Evolutionary conservation across 2,113 vertebrate species (phyloP).

Genomic region (Podarcis cretensis): DNA sequence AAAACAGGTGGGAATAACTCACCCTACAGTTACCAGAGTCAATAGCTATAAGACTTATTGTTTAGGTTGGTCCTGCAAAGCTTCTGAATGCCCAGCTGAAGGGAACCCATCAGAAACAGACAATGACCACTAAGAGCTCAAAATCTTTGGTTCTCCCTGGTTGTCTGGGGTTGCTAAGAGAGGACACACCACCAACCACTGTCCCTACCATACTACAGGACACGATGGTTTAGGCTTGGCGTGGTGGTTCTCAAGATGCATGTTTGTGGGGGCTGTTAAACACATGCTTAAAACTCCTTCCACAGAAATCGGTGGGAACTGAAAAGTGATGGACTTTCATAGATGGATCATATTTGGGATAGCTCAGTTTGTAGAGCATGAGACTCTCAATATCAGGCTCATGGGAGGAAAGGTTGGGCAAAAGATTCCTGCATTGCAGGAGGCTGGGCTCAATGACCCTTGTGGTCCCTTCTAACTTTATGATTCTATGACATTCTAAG

Average conservation of each 20-base stretch:
- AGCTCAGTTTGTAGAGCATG: no score
- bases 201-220: not conserved
- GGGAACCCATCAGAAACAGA: no score
- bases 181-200: not conserved
- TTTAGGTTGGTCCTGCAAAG: not conserved
- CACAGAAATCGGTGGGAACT: not conserved
- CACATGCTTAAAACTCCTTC: not conserved
- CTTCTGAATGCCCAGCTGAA: not conserved
- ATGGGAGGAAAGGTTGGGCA: no score
- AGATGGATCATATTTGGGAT: no score
- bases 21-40: not conserved
- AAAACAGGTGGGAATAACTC: not conserved
- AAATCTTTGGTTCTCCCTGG: not conserved
- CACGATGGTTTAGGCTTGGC: not conserved
- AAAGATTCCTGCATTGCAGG: no score
- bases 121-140: not conserved
- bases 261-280: not conserved
- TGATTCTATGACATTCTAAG: no score
- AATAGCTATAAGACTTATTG: not conserved
- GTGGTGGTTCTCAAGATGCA: no score
- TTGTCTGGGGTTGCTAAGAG: not conserved
- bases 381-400: no score
- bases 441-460: no score
- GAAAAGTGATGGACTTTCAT: not conserved
- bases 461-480: no score